These are phyloP conservation scores for Troides aeacus DNA, from an alignment of 2,888 invertebrate genomes.

Conservation along the genomic window DNA sequence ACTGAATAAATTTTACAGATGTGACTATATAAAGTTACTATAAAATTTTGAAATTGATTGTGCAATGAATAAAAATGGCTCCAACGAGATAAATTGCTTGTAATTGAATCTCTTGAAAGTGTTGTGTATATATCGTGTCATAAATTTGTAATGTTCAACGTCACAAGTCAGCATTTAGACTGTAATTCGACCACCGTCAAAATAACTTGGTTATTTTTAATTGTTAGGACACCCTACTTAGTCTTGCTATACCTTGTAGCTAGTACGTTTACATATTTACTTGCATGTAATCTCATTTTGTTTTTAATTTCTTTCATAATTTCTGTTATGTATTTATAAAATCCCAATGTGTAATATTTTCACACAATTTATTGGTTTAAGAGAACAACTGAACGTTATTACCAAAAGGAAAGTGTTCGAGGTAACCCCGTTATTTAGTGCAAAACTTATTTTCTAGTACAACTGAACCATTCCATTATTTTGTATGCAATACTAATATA, in stretches of 20 bases:
- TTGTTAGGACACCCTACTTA: slow-evolving; percentile 28
- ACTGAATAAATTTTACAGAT: slow-evolving; percentile 15
- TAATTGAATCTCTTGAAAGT: slow-evolving; percentile 44
- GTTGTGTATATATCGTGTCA: slow-evolving; percentile 31
- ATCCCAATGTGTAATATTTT: slow-evolving; percentile 31
- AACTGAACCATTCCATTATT: slow-evolving; percentile 53
- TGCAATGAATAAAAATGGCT: slow-evolving; percentile 34
- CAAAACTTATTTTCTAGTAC: slow-evolving; percentile 45
- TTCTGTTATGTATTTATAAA: slow-evolving; percentile 39
- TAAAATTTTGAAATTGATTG: slow-evolving; percentile 13
- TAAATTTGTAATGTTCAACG: slow-evolving; percentile 30
- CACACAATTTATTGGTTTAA: slow-evolving; percentile 35
- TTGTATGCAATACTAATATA: slow-evolving; percentile 27
- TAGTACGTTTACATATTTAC: slow-evolving; percentile 42
- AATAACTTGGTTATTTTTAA: slow-evolving; percentile 29
- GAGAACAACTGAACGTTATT: slow-evolving; percentile 33
- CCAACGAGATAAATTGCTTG: slow-evolving; percentile 38
- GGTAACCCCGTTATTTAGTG: slow-evolving; percentile 37
- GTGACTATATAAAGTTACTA: slow-evolving; percentile 19
- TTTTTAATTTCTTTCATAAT: slow-evolving; percentile 37
- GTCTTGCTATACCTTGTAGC: slow-evolving; percentile 20
- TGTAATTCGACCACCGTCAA: slow-evolving; percentile 35
- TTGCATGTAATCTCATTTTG: slow-evolving; percentile 67
- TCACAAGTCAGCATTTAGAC: slow-evolving; percentile 38
- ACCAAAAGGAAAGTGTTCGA: slow-evolving; percentile 66